Base-by-base conservation (phyloP, 53 echinoderm and acorn worm species). In the Arbacia lixula region DNA sequence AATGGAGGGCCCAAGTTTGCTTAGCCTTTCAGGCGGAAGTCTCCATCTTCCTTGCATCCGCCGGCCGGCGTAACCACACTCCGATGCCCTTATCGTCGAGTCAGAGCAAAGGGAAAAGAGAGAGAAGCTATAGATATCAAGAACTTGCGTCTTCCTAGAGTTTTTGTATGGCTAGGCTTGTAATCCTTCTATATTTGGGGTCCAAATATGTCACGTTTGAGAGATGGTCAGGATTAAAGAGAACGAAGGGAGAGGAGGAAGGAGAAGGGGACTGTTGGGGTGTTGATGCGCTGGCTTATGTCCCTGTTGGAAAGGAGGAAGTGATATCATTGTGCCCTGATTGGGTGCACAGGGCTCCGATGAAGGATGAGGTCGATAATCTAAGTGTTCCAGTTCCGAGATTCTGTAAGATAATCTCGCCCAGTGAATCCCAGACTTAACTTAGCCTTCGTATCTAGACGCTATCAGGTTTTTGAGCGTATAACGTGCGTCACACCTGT, bases 291-390 rank as follows among this genome's bases (percentile, higher is more conserved):
- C 26, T 56, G 60, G 78, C 78, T 78, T 78, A 58, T 39, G 38
- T 78, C 39, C 12, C 58, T 1, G 56, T 58, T 22, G 57, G 49
- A 30, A 5, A 28, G 49, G 82, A 63, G 82, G 82, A 81, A 63
- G 43, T 81, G 82, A 81, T 81, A 81, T 81, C 82, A 81, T 63
- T 63, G 62, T 61, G 26, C 8, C 46, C 63, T 81, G 82, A 63
- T 63, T 46, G 82, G 42, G 33, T 61, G 53, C 74, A 74, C 43
- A 74, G 34, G 74, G 74, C 52, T 26, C 39, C 58, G 78, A 26
- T 77, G 78, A 77, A 30, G 74, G 74, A 74, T 74, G 53, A 46
- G 42, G 74, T 53, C 53, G 53, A 46, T 74, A 53, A 53, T 74
- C 74, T 74, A 74, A 53, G 74, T 53, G 69, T 66, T 66, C 66